Evolutionary conservation across 2,888 invertebrate species (phyloP).

Genomic region (Dinocampus coccinellae): DNA sequence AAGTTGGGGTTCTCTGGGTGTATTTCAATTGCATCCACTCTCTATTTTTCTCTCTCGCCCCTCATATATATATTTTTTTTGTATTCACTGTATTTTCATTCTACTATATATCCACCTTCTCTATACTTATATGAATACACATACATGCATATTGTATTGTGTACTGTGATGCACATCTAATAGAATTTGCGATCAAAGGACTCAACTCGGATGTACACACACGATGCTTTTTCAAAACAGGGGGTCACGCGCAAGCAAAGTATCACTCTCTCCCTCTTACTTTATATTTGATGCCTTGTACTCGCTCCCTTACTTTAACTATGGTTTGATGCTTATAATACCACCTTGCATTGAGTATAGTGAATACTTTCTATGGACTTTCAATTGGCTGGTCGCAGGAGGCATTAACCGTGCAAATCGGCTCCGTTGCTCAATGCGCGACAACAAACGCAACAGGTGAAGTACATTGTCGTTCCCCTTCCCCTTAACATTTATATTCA

Average conservation of each 20-base stretch:
- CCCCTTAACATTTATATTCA: conserved; percentile 29
- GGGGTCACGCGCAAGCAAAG: conserved; percentile 38
- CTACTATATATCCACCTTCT: background rate
- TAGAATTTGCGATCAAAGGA: conserved; percentile 68
- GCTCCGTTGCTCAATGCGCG: conserved; percentile 54
- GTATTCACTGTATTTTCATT: conserved; percentile 24
- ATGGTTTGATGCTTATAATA: conserved; percentile 52
- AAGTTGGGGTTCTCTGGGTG: background rate
- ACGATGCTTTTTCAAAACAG: conserved; percentile 27
- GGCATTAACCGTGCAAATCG: conserved; percentile 68
- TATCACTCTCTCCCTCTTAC: background rate
- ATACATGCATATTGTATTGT: too few relatives aligned
- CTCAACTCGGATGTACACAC: conserved; percentile 49
- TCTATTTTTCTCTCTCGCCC: conserved; percentile 24
- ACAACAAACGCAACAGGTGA: conserved; percentile 67
- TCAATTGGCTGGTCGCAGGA: conserved; percentile 61
- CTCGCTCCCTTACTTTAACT: background rate
- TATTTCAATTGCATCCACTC: conserved; percentile 42
- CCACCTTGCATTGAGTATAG: conserved; percentile 50
- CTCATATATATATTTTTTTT: conserved; percentile 30
- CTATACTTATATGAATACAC: background rate
- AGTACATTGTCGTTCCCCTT: conserved; percentile 39
- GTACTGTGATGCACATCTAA: conserved; percentile 52
- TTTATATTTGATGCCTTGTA: background rate
- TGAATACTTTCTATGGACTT: conserved; percentile 49